These are phyloP conservation scores for Pristionchus exspectatus DNA, from an alignment of 2,888 invertebrate genomes.

Conservation along the genomic window DNA sequence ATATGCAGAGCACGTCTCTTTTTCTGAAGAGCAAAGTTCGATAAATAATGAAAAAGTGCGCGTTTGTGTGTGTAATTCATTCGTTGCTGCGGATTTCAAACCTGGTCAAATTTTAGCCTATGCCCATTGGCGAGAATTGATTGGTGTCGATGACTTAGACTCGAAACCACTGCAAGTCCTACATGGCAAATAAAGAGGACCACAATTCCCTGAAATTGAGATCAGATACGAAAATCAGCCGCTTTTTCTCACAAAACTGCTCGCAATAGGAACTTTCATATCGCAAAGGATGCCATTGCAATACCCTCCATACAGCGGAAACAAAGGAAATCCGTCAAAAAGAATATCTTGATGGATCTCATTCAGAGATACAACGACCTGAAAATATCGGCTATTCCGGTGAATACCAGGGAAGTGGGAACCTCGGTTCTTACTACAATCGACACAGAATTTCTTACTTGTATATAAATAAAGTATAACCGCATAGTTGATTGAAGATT, in stretches of 20 bases:
- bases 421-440: no score
- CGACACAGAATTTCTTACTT: no score
- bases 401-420: no score
- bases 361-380: no score
- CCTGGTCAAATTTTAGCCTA: neutral
- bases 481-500: no score
- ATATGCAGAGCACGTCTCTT: neutral
- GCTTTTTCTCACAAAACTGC: no score
- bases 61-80: no score
- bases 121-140: neutral
- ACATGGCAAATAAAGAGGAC: neutral
- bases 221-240: neutral
- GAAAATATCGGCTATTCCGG: no score
- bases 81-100: neutral
- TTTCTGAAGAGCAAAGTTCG: neutral
- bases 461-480: no score
- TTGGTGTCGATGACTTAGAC: neutral
- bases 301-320: neutral
- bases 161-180: neutral
- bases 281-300: neutral
- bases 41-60: no score
- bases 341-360: neutral
- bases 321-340: neutral
- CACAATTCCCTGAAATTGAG: neutral
- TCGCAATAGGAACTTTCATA: neutral